Conservation (phyloP, 2,797 vertebrate species). For the Furcifer pardalis region DNA sequence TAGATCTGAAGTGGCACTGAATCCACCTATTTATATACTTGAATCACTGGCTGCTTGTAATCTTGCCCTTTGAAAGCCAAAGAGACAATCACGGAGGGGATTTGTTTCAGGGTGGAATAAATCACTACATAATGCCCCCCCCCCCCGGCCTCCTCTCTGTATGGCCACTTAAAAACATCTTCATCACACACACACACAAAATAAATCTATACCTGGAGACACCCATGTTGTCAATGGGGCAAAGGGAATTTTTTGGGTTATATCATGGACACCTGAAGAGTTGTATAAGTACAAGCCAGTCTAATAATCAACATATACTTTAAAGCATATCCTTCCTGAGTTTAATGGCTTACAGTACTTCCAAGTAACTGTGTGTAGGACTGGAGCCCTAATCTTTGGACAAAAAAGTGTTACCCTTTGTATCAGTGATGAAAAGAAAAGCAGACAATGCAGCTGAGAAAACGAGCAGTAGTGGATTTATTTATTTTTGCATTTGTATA, state of each 20-base stretch:
- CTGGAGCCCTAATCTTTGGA: neutral
- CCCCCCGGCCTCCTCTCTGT: neutral
- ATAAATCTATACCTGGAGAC: neutral
- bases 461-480: too few species aligned
- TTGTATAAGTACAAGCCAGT: neutral
- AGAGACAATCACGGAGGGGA: neutral
- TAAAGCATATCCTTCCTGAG: neutral
- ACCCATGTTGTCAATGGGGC: too few species aligned
- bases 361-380: neutral
- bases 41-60: too few species aligned
- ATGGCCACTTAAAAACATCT: neutral
- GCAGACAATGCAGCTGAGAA: too few species aligned
- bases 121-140: neutral
- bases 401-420: too few species aligned
- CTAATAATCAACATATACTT: too few species aligned
- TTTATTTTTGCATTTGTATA: too few species aligned
- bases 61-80: neutral
- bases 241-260: neutral
- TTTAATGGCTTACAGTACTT: neutral
- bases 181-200: too few species aligned
- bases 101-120: neutral
- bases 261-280: neutral
- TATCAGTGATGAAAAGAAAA: too few species aligned
- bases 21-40: neutral
- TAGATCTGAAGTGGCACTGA: neutral